Evolutionary conservation across 2,113 vertebrate genomes (phyloP), one percentile per base, ranked within the genome.

Genomic region (Stictonetta naevosa): DNA sequence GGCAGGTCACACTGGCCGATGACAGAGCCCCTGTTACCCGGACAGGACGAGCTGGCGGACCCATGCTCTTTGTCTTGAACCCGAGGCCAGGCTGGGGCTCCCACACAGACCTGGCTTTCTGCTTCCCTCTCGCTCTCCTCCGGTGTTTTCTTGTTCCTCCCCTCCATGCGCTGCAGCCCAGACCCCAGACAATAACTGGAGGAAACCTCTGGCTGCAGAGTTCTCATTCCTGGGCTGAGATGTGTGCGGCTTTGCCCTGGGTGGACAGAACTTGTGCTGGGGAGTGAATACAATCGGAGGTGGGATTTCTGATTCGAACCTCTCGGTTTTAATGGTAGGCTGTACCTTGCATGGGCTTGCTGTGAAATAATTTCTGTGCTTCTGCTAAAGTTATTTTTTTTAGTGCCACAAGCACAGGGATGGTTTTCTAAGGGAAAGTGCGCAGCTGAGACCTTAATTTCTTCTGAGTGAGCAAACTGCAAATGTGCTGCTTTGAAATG

Each of bases 161-260:
- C 64, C 88, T 95, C 92, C 59, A 76, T 92, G 68, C 2, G 2
- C 72, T 86, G 83, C 75, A 81, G 86, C 86, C 86, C 92, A 93
- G 95, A 93, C 88, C 91, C 96, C 62, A 93, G 95, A 95, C 95
- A 97, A 78, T 92, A 88, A 95, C 86, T 62, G 46, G 91, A 96
- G 92, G 83, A 96, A 96, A 95, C 95, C 95, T 97, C 95, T 95
- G 95, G 69, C 94, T 84, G 91, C 96, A 95, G 96, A 95, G 69
- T 76, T 97, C 26, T 96, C 93, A 96, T 97, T 97, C 96, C 96
- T 92, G 95, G 93, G 94, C 91, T 2, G 73, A 85, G 91, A 21
- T 92, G 80, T 86, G 92, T 33, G 63, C 93, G 95, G 88, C 93
- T 96, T 93, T 87, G 95, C 93, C 95, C 63, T 91, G 89, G 93